Percentiles rank a stretch among this genome's conserved stretches.
These are phyloP conservation scores for Matsumurasca onukii DNA, from an alignment of 1,140 invertebrate genomes.

Conservation along the genomic window DNA sequence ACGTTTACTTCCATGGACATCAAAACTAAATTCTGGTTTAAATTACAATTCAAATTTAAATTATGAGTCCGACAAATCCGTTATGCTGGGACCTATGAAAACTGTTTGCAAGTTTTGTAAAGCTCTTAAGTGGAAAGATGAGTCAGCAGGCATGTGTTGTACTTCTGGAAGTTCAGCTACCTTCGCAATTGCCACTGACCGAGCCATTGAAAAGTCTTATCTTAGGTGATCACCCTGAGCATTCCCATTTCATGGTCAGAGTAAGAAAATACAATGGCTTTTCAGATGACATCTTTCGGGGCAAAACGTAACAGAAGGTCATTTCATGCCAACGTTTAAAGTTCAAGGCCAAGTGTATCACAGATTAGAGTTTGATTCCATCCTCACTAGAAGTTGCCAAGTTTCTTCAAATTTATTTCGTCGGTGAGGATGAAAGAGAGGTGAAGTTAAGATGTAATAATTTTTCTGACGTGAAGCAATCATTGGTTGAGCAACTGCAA, in stretches of 20 bases:
- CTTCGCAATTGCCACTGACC: conserved; percentile 39
- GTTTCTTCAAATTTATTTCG: conserved; percentile 52
- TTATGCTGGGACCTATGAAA: conserved; percentile 27
- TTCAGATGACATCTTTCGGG: conserved; percentile 45
- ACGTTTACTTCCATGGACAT: neutral
- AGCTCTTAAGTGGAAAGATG: conserved; percentile 45
- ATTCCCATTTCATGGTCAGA: conserved; percentile 12
- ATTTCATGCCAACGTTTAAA: conserved; percentile 49
- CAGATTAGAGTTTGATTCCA: conserved; percentile 47
- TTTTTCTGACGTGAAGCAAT: conserved; percentile 41
- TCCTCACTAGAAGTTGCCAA: conserved; percentile 41
- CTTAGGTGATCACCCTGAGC: conserved; percentile 32
- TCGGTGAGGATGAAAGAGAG: conserved; percentile 44
- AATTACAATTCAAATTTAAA: conserved; percentile 21
- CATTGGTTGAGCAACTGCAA: conserved; percentile 45
- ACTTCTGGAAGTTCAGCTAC: conserved; percentile 40
- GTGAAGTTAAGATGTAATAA: conserved; percentile 34
- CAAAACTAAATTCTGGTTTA: conserved; percentile 7
- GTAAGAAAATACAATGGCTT: conserved; percentile 13
- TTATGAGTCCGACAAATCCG: conserved; percentile 20
- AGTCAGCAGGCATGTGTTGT: conserved; percentile 44
- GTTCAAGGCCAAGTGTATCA: conserved; percentile 54
- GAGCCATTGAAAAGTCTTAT: conserved; percentile 41
- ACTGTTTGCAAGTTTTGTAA: conserved; percentile 45
- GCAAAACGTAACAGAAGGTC: conserved; percentile 40